A percentile compares a stretch with the other conserved stretches of the same genome.
Conservation (phyloP, 2,797 vertebrate species). For the Coreius guichenoti region DNA sequence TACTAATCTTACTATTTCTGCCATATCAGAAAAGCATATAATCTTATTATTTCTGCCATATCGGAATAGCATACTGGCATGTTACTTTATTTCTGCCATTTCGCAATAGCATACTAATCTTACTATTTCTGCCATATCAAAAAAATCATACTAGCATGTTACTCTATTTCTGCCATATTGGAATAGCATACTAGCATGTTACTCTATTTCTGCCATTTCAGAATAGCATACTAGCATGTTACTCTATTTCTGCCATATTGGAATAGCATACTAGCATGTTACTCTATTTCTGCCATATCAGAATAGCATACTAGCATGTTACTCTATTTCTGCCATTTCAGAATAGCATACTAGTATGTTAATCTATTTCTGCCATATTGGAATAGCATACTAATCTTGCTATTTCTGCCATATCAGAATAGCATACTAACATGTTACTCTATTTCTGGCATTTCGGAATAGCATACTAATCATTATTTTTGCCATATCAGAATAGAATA, state of each 20-base stretch:
- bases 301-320: background rate
- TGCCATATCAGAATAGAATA: background rate
- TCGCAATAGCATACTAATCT: background rate
- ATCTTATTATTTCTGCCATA: background rate
- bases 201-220: too few species aligned
- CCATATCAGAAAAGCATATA: fast-evolving
- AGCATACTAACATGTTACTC: too few species aligned
- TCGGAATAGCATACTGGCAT: background rate
- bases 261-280: too few species aligned
- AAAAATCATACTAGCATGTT: background rate
- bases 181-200: too few species aligned
- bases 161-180: too few species aligned
- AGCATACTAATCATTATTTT: too few species aligned
- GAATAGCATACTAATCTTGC: too few species aligned
- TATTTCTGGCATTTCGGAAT: background rate
- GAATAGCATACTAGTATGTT: background rate
- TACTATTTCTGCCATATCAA: background rate
- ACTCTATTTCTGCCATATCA: background rate
- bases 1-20: background rate
- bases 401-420: background rate
- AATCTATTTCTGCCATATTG: too few species aligned
- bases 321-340: background rate
- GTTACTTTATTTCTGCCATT: background rate
- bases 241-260: too few species aligned
- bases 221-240: too few species aligned